Percentiles rank a stretch among this genome's conserved stretches.
These are phyloP conservation scores for Epinephelus fuscoguttatus DNA, from an alignment of 2,113 vertebrate species.

Conservation along the genomic window DNA sequence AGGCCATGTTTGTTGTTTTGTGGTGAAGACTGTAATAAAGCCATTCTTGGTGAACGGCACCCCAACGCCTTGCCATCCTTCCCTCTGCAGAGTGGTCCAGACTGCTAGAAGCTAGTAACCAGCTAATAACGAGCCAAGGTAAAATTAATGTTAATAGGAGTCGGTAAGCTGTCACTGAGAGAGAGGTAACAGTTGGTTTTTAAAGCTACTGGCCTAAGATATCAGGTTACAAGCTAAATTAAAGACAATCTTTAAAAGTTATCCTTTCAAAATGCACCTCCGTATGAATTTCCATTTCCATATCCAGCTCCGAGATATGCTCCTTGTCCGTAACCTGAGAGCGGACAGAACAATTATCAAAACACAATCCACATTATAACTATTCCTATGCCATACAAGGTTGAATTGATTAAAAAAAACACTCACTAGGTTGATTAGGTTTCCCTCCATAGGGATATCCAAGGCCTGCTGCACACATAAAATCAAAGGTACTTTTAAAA, in stretches of 20 bases:
- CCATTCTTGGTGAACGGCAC: no score
- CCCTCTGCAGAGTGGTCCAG: no score
- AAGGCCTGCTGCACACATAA: conserved; percentile 25
- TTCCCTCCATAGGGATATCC: conserved; percentile 66
- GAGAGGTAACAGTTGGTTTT: not conserved
- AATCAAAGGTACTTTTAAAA: not conserved
- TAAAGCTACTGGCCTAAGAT: not conserved
- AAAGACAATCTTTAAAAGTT: not conserved
- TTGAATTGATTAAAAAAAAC: not conserved
- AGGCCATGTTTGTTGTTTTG: no score
- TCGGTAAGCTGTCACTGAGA: no score
- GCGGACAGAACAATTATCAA: not conserved
- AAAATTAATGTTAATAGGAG: no score
- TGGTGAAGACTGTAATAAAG: no score
- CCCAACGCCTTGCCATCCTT: no score
- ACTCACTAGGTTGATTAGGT: conserved; percentile 56
- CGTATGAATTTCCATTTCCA: conserved; percentile 59
- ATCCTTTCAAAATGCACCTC: conserved; percentile 47
- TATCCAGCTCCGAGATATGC: conserved; percentile 61
- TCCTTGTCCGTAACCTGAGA: conserved; percentile 71
- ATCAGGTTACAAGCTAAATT: not conserved
- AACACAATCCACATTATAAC: not conserved
- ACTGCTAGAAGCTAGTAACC: no score
- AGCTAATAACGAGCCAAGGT: no score
- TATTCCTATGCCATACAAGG: not conserved